phyloP scores from a whole-genome alignment of 2,113 vertebrate species.

The Morone chrysops region DNA sequence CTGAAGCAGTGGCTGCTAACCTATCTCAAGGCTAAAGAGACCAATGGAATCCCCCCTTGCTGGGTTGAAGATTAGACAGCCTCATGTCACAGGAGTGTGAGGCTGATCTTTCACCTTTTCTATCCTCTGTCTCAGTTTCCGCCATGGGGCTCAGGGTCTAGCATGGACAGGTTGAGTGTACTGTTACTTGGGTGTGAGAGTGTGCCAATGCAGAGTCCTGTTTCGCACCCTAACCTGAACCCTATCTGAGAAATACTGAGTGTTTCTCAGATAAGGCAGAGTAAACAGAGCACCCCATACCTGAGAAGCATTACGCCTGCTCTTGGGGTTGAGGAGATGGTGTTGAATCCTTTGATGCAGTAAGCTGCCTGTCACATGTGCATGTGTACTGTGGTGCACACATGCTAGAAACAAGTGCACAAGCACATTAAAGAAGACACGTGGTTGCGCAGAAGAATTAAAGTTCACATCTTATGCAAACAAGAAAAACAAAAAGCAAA shows the following conservation, averaged over 20 bases:
- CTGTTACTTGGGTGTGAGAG: conserved; percentile 76
- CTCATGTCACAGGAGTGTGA: conserved; percentile 72
- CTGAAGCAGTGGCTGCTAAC: conserved; percentile 40
- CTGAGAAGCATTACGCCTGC: not conserved
- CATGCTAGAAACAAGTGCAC: not conserved
- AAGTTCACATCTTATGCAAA: not conserved
- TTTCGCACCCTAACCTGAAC: conserved; percentile 60
- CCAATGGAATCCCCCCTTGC: conserved; percentile 46
- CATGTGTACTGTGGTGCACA: not conserved
- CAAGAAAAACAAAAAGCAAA: not conserved
- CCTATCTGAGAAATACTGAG: conserved; percentile 76
- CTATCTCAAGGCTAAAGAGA: conserved; percentile 29
- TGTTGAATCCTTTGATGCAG: conserved; percentile 32
- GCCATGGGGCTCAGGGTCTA: conserved; percentile 20
- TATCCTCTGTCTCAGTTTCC: conserved; percentile 54
- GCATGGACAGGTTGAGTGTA: conserved; percentile 58
- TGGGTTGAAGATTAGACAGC: conserved; percentile 44
- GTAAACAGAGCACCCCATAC: conserved; percentile 54
- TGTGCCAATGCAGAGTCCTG: conserved; percentile 58
- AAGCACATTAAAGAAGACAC: not conserved
- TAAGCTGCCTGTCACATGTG: conserved; percentile 2
- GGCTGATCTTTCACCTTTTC: conserved; percentile 72
- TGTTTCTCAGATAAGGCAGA: conserved; percentile 64
- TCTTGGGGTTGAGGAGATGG: conserved; percentile 20
- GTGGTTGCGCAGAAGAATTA: not conserved